Evolutionary conservation across 2,797 vertebrate genomes (phyloP).

Genomic region (Merluccius polli): DNA sequence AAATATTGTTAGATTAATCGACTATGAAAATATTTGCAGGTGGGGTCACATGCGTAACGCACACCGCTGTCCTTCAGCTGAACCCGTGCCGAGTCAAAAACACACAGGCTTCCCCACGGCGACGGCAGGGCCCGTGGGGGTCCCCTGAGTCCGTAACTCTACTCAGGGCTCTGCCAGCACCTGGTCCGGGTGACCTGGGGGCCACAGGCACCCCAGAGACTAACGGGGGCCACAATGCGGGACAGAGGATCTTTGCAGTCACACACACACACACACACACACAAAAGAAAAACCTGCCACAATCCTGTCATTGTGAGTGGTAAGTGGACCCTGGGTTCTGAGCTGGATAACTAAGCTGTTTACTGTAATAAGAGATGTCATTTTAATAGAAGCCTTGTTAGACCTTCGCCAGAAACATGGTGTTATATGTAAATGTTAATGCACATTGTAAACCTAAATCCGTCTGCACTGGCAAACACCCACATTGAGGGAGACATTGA

Average conservation of each 20-base stretch:
- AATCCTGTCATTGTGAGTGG: constrained; percentile 58
- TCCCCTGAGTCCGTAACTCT: constrained; percentile 63
- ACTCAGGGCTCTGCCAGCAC: constrained; percentile 62
- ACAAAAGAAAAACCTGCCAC: constrained; percentile 34
- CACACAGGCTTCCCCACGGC: constrained; percentile 35
- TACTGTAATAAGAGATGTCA: neutral
- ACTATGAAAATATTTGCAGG: too few species aligned
- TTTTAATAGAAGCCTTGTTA: neutral
- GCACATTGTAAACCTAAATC: neutral
- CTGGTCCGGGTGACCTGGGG: constrained; percentile 60
- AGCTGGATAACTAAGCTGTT: constrained; percentile 16
- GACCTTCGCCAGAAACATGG: neutral
- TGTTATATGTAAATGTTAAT: neutral
- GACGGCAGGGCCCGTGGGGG: constrained; percentile 41
- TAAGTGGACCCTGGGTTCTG: constrained; percentile 29
- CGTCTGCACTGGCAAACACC: neutral
- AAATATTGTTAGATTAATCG: too few species aligned
- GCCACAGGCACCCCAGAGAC: constrained; percentile 53
- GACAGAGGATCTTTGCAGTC: constrained; percentile 46
- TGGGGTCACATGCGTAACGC: constrained; percentile 57
- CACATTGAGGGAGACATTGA: constrained; percentile 1
- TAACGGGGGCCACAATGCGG: constrained; percentile 41
- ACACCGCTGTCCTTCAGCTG: constrained; percentile 70
- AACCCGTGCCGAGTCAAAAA: constrained; percentile 53
- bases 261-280: constrained; percentile 33